Evolutionary conservation across 2,797 vertebrate species (phyloP).

Genomic region (Phoeniculus purpureus): DNA sequence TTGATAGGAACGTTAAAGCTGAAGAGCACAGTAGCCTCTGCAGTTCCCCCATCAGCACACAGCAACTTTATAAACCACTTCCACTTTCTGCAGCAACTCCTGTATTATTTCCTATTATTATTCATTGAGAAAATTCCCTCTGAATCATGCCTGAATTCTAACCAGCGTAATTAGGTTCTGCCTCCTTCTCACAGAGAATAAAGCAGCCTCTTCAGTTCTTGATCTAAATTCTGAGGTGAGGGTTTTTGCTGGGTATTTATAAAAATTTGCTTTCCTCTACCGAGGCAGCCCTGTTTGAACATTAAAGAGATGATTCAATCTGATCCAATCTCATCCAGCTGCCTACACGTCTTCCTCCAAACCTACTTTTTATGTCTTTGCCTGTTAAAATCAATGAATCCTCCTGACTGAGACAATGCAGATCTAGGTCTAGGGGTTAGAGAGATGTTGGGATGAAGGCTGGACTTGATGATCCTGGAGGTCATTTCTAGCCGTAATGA

Average conservation of each 20-base stretch:
- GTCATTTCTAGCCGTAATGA: too few relatives aligned
- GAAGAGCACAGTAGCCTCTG: background rate
- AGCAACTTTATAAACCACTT: background rate
- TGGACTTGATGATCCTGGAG: too few relatives aligned
- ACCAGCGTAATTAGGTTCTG: background rate
- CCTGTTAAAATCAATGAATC: background rate
- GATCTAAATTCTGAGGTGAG: background rate
- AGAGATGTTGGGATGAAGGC: too few relatives aligned
- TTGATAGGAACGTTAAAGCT: background rate
- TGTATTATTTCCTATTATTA: background rate
- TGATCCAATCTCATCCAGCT: background rate
- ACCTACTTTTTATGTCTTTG: background rate
- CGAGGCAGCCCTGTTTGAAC: background rate
- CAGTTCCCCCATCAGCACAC: background rate
- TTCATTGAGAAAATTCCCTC: background rate
- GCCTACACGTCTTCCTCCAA: background rate
- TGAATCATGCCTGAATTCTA: background rate
- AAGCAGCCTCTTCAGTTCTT: background rate
- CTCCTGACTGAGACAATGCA: background rate
- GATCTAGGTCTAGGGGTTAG: background rate
- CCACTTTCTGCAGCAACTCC: background rate
- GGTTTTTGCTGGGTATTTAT: background rate
- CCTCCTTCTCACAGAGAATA: background rate
- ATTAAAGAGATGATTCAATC: background rate
- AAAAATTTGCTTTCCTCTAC: background rate